Evolutionary conservation across 2,113 vertebrate genomes (phyloP).

Genomic region (Ceyx cyanopectus): DNA sequence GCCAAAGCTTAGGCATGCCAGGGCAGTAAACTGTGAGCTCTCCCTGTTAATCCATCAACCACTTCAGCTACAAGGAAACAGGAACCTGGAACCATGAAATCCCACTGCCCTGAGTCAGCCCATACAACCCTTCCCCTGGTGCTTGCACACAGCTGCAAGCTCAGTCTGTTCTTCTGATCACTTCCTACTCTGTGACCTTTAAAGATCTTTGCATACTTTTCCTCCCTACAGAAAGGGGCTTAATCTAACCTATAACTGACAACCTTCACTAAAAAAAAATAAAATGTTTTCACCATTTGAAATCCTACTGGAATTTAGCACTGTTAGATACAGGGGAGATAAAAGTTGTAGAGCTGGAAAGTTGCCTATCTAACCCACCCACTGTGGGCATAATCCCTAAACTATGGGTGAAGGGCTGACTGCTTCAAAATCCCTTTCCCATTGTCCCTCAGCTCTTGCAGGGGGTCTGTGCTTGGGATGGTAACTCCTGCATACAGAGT

Average conservation of each 20-base stretch:
- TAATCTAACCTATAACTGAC: neutral
- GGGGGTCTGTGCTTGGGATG: accelerated
- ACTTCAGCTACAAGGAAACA: neutral
- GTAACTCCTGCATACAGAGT: neutral
- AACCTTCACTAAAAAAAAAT: neutral
- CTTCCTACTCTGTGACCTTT: neutral
- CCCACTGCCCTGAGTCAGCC: neutral
- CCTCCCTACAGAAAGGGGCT: neutral
- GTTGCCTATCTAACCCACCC: neutral
- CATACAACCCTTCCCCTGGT: neutral
- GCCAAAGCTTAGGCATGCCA: neutral
- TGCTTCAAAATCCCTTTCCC: neutral
- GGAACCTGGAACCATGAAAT: neutral
- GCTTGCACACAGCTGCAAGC: neutral
- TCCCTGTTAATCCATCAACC: neutral
- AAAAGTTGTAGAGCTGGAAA: neutral
- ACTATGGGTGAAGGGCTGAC: neutral
- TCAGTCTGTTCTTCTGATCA: neutral
- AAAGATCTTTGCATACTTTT: neutral
- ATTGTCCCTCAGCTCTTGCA: accelerated
- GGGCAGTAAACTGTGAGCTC: neutral
- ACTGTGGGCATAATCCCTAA: neutral
- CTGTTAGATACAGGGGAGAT: neutral
- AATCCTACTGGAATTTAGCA: neutral
- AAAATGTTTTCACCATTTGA: neutral